Evolutionary conservation across 2,888 invertebrate species (phyloP), one percentile per base, ranked within the genome.

Genomic region (Melanotus villosus): DNA sequence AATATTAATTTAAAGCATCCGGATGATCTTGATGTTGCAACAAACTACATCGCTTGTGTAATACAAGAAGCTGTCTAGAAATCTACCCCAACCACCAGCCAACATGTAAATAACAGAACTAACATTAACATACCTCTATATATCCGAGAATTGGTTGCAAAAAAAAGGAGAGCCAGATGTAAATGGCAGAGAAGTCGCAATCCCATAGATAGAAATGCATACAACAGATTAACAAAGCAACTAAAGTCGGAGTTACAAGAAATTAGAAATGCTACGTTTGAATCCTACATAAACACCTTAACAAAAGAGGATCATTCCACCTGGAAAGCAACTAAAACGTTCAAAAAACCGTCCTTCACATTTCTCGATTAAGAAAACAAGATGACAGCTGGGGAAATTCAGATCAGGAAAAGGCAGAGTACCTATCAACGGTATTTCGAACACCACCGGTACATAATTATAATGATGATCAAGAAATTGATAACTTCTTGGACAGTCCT

Each of bases 401-500:
- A 14, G 45, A 45, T 14, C 18, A 45, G 19, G 45, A 45, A 19
- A 45, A 45, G 19, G n/a, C 45, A 18, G 16, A n/a, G n/a, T n/a
- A n/a, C n/a, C 14, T 41, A n/a, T 41, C 41, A 41, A 41, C 41
- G 5, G 41, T 41, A n/a, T 41, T 41, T 41, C 5, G 41, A 7
- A 4, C 41, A 41, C 41, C 41, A n/a, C 41, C 5, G n/a, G 41
- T n/a, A 9, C 9, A 41, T 5, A 41, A 41, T n/a, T 7, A 16
- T 16, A 14, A 45, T 12, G n/a, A 14, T 10, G 45, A 45, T 45
- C 45, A 45, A 45, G 45, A 45, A 45, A 45, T 45, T n/a, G 45
- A 45, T 9, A 45, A 45, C 19, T 45, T 45, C 19, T 45, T 45
- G 19, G 19, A 45, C 19, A 45, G 45, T 19, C 19, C n/a, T 14